phyloP scores from a whole-genome alignment of 2,888 invertebrate species.

The Protophormia terraenovae region DNA sequence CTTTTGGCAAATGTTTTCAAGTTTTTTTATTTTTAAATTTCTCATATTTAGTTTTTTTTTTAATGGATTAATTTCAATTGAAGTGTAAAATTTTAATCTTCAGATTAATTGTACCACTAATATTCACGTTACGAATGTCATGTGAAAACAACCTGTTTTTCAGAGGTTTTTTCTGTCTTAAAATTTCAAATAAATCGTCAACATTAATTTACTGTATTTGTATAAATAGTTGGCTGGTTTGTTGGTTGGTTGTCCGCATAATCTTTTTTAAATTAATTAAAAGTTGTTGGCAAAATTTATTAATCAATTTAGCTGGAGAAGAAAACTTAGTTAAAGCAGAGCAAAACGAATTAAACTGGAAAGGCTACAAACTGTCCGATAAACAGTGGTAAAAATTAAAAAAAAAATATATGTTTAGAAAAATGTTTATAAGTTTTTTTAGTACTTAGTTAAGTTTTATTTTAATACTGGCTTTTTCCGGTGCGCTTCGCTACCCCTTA shows the following conservation, averaged over 20 bases:
- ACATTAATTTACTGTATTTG: slow-evolving; percentile 24
- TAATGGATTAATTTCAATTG: slow-evolving; percentile 41
- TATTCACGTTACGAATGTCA: slow-evolving; percentile 9
- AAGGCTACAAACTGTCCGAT: too few relatives aligned
- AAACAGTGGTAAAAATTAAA: slow-evolving; percentile 17
- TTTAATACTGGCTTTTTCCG: too few relatives aligned
- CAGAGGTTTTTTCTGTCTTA: slow-evolving; percentile 2
- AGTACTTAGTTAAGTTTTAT: too few relatives aligned
- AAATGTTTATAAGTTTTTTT: too few relatives aligned
- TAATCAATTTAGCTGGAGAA: slow-evolving; percentile 56
- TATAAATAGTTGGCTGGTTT: slow-evolving; percentile 3
- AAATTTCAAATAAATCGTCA: slow-evolving; percentile 57
- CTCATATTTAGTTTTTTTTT: neutral
- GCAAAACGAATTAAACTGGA: neutral
- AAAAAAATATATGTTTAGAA: too few relatives aligned
- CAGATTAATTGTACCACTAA: slow-evolving; percentile 48
- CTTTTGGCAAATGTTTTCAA: neutral
- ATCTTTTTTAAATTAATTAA: slow-evolving; percentile 65
- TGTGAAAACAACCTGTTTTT: slow-evolving; percentile 47
- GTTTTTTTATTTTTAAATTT: neutral
- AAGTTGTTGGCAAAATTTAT: slow-evolving; percentile 66
- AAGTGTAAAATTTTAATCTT: slow-evolving; percentile 55
- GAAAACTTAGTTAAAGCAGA: neutral
- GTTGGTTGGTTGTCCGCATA: slow-evolving; percentile 43
- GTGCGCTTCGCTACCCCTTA: too few relatives aligned